These are phyloP conservation scores for Pyralis farinalis DNA, from an alignment of 2,888 invertebrate genomes.

Conservation along the genomic window DNA sequence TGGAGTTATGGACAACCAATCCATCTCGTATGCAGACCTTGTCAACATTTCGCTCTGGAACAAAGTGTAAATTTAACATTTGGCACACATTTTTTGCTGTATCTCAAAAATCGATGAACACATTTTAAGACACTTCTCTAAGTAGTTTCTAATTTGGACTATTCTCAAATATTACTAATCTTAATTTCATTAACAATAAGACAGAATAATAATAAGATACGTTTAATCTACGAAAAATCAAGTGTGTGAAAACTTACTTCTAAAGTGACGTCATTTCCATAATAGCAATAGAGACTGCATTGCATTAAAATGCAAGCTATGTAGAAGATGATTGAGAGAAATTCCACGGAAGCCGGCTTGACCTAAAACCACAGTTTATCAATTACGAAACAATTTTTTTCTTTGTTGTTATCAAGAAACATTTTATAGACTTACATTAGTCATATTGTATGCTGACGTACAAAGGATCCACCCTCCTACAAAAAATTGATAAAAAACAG, in stretches of 20 bases:
- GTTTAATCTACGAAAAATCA: too few relatives aligned
- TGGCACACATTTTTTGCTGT: too few relatives aligned
- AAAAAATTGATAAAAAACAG: conserved; percentile 30
- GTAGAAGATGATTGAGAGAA: conserved; percentile 47
- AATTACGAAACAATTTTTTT: too few relatives aligned
- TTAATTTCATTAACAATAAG: too few relatives aligned
- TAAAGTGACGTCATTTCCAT: conserved; percentile 43
- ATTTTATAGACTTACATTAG: conserved; percentile 26
- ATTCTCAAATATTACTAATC: too few relatives aligned
- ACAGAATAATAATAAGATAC: too few relatives aligned
- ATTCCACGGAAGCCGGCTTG: conserved; percentile 39
- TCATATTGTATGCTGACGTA: conserved; percentile 29
- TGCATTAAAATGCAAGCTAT: conserved; percentile 44
- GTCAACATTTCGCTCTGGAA: conserved; percentile 31
- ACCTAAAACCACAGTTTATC: conserved; percentile 38
- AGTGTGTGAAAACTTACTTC: conserved; percentile 30
- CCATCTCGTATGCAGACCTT: conserved; percentile 36
- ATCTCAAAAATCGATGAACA: too few relatives aligned
- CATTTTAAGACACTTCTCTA: too few relatives aligned
- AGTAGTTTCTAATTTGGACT: too few relatives aligned
- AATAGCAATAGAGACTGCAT: conserved; percentile 42
- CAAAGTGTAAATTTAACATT: too few relatives aligned
- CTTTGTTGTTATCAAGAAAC: too few relatives aligned
- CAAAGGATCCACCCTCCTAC: conserved; percentile 33
- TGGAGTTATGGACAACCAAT: conserved; percentile 31